phyloP scores from a whole-genome alignment of 2,797 vertebrate genomes.

The Graptemys geographica region DNA sequence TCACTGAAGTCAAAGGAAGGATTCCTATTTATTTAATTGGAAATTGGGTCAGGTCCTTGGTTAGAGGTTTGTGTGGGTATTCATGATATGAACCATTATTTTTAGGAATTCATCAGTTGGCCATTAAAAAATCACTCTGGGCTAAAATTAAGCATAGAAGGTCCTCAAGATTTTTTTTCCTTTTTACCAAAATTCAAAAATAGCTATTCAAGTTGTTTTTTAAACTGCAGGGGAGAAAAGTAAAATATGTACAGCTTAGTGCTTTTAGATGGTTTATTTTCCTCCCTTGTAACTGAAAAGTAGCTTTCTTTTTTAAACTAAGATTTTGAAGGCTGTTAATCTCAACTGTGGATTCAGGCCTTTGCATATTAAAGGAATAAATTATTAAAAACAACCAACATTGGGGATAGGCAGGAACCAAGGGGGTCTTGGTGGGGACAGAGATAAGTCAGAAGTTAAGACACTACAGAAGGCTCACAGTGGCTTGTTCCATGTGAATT shows the following conservation, averaged over 20 bases:
- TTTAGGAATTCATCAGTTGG: slow-evolving; percentile 54
- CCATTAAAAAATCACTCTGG: slow-evolving; percentile 60
- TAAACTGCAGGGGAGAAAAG: not conserved
- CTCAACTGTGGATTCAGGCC: not conserved
- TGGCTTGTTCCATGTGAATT: not conserved
- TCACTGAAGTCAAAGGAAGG: not conserved
- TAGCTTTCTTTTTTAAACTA: not conserved
- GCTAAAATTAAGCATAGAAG: slow-evolving; percentile 59
- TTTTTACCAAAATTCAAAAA: slow-evolving; percentile 38
- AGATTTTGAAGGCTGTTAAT: not conserved
- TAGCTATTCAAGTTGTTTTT: not conserved
- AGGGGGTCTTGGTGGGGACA: slow-evolving; percentile 27
- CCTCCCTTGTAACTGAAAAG: not conserved
- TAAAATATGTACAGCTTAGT: slow-evolving; percentile 5
- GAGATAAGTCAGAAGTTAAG: slow-evolving; percentile 48
- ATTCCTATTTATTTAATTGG: not conserved
- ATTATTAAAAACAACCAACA: rapidly evolving
- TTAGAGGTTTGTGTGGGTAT: slow-evolving; percentile 30
- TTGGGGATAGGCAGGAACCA: not conserved
- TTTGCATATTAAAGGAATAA: not conserved
- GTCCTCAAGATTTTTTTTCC: slow-evolving; percentile 36
- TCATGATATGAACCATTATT: slow-evolving; percentile 53
- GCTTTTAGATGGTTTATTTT: slow-evolving; percentile 30
- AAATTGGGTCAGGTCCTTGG: slow-evolving; percentile 37
- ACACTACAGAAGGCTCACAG: slow-evolving; percentile 21